Conservation (phyloP, 2,113 vertebrate species). For the Pao palembangensis region DNA sequence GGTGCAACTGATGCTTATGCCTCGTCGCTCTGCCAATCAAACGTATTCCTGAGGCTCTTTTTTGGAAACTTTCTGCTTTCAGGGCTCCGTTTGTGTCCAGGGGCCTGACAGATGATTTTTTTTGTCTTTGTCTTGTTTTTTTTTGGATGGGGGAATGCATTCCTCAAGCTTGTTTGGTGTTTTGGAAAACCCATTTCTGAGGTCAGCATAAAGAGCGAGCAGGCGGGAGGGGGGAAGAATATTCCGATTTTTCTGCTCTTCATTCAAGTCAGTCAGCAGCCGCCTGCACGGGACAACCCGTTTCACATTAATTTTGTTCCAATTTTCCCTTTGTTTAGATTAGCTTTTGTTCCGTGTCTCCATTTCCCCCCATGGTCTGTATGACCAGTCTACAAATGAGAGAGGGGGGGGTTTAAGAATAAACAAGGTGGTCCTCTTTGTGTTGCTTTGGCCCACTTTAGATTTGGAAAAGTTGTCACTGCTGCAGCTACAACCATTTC, state of each 20-base stretch:
- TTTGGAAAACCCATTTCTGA: background rate
- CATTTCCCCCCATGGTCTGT: conserved; percentile 8
- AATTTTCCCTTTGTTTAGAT: conserved; percentile 22
- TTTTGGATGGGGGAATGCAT: background rate
- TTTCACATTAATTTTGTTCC: conserved; percentile 19
- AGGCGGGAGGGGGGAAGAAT: background rate
- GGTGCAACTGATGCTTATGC: conserved; percentile 55
- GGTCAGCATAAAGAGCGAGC: conserved; percentile 2
- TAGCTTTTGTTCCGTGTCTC: conserved; percentile 7
- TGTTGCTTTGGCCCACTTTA: conserved; percentile 42
- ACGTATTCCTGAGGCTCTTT: conserved; percentile 9
- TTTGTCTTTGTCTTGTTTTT: background rate
- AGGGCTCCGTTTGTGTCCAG: background rate
- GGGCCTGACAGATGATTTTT: background rate
- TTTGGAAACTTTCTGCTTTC: no score
- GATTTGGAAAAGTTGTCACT: conserved; percentile 38
- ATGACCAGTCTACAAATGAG: conserved; percentile 15
- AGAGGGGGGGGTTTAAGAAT: conserved; percentile 17
- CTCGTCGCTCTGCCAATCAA: conserved; percentile 42
- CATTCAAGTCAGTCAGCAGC: conserved; percentile 11
- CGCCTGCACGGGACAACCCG: conserved; percentile 33
- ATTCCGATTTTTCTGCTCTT: background rate
- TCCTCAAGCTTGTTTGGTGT: background rate
- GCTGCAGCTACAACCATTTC: conserved; percentile 17
- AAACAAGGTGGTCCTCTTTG: conserved; percentile 41